These are phyloP conservation scores for Malurus elegans DNA, from an alignment of 2,113 vertebrate genomes.

Conservation along the genomic window DNA sequence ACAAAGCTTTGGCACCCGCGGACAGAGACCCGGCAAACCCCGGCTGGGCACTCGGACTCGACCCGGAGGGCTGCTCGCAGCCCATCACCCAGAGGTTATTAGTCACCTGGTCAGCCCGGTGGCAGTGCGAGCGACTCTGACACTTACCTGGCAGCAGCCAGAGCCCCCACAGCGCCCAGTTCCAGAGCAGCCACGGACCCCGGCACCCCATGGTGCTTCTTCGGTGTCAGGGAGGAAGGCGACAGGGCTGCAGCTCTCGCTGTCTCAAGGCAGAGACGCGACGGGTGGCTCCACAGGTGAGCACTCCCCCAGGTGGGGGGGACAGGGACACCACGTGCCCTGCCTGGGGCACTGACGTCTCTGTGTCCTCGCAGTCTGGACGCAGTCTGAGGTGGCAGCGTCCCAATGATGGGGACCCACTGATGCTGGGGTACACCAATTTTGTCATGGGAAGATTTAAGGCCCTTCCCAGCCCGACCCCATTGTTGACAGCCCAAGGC, in stretches of 20 bases:
- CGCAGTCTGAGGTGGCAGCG: not conserved
- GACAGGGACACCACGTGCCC: not conserved
- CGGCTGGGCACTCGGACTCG: accelerated
- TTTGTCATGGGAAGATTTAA: not conserved
- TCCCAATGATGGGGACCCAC: not conserved
- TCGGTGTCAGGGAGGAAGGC: not conserved
- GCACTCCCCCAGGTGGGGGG: not conserved
- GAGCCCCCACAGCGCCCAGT: constrained; percentile 17
- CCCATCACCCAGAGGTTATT: not conserved
- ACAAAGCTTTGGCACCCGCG: not conserved
- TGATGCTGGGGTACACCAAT: not conserved
- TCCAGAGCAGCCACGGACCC: not conserved
- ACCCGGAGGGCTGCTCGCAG: accelerated
- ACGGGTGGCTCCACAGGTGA: not conserved
- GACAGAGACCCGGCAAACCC: not conserved
- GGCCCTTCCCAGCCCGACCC: not conserved
- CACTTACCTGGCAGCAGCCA: constrained; percentile 43
- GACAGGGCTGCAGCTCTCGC: not conserved
- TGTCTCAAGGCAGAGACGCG: not conserved
- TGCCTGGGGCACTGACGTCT: not conserved
- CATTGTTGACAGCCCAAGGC: not conserved
- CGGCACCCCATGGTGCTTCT: not conserved
- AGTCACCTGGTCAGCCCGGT: accelerated
- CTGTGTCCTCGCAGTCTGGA: not conserved
- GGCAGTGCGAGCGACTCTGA: accelerated